A percentile compares a stretch with the other conserved stretches of the same genome.
These are phyloP conservation scores for Parauchenoglanis ngamensis DNA, from an alignment of 2,797 vertebrate genomes.

Conservation along the genomic window DNA sequence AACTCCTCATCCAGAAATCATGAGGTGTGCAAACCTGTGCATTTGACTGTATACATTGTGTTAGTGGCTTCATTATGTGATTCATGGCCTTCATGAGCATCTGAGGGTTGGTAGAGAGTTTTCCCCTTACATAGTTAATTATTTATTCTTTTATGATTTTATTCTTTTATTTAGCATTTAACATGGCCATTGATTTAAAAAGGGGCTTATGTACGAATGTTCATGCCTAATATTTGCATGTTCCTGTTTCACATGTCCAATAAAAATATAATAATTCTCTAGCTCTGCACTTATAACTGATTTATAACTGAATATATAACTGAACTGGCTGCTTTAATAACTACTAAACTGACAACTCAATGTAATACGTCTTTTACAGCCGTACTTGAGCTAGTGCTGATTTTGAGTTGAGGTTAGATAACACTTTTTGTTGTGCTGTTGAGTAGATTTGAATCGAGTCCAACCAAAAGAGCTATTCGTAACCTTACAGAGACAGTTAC, in stretches of 20 bases:
- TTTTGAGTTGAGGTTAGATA: not conserved
- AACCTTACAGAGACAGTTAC: not conserved
- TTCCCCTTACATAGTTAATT: not conserved
- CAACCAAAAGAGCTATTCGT: conserved; percentile 3
- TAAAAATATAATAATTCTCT: not conserved
- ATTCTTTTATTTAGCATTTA: not conserved
- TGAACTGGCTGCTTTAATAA: not conserved
- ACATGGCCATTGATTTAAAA: not conserved
- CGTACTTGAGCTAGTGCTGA: not conserved
- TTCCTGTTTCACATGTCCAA: not conserved
- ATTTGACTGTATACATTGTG: not conserved
- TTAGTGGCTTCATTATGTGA: not conserved
- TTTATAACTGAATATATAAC: not conserved
- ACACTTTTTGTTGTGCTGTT: not conserved
- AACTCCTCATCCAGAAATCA: not conserved
- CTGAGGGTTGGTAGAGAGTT: not conserved
- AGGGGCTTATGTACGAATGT: not conserved
- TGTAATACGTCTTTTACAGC: not conserved
- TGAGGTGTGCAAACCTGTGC: not conserved
- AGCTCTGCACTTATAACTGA: not conserved
- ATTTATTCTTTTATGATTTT: not conserved
- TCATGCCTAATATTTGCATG: not conserved
- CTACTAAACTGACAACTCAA: not conserved
- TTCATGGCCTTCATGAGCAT: not conserved
- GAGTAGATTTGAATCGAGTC: not conserved